These are phyloP conservation scores for Danio choprae DNA, from an alignment of 2,797 vertebrate species.

Conservation along the genomic window DNA sequence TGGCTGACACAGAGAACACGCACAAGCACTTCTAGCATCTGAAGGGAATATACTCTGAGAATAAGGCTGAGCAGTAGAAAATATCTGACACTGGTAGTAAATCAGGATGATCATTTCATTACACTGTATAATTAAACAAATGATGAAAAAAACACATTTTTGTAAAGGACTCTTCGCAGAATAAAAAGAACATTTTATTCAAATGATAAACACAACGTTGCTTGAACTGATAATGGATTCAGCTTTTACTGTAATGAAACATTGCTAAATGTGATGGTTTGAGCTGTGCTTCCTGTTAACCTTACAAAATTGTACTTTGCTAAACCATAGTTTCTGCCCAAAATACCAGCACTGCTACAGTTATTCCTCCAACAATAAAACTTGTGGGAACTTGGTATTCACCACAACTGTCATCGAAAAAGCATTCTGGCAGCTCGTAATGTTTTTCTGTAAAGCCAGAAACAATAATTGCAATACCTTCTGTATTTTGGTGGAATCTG, in stretches of 20 bases:
- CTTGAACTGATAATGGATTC: background rate
- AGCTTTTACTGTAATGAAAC: background rate
- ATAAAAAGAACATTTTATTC: background rate
- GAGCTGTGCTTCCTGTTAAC: background rate
- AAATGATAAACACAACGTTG: background rate
- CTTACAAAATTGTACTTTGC: slow-evolving; percentile 10
- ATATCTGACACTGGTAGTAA: slow-evolving; percentile 2
- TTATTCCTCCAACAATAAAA: slow-evolving; percentile 19
- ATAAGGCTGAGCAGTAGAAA: background rate
- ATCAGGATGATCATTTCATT: background rate
- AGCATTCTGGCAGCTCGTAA: background rate
- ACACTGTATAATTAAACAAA: background rate
- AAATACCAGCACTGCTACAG: slow-evolving; percentile 11
- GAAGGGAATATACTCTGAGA: background rate
- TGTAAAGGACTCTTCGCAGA: background rate
- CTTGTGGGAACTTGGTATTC: slow-evolving; percentile 8
- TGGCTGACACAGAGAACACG: background rate
- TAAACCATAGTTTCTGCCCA: slow-evolving; percentile 22
- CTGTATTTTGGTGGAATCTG: slow-evolving; percentile 17
- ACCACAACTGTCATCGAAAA: slow-evolving; percentile 5
- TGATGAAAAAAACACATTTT: background rate
- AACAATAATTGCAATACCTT: slow-evolving; percentile 14
- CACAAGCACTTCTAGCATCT: background rate
- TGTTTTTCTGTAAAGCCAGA: slow-evolving; percentile 5
- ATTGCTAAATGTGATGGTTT: slow-evolving; percentile 12